Percentiles rank a stretch among this genome's conserved stretches.
These are phyloP conservation scores for Zaprionus camerounensis DNA, from an alignment of 1,140 invertebrate species.

Conservation along the genomic window DNA sequence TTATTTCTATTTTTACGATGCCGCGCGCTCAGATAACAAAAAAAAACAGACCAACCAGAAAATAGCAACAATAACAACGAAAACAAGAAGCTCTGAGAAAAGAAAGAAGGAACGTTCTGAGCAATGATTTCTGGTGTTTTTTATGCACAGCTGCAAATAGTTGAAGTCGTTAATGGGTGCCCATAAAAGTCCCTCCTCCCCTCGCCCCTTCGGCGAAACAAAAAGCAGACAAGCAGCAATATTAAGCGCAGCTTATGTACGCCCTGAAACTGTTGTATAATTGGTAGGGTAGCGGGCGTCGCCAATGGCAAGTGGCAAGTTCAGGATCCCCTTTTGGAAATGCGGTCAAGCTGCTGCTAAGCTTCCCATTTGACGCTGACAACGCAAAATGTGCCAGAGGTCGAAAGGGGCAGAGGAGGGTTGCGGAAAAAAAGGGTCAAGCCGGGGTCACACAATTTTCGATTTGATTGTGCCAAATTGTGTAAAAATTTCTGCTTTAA, in stretches of 20 bases:
- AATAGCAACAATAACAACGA: constrained; percentile 9
- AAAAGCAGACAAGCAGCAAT: constrained; percentile 37
- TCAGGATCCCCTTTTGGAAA: constrained; percentile 2
- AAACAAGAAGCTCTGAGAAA: background rate
- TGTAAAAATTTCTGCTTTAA: constrained; percentile 67
- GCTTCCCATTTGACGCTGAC: constrained; percentile 39
- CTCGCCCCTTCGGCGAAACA: constrained; percentile 14
- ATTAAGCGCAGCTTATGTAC: constrained; percentile 60
- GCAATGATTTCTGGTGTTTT: constrained; percentile 56
- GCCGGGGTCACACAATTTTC: constrained; percentile 36
- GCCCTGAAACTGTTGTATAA: constrained; percentile 33
- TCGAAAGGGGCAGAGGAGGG: background rate
- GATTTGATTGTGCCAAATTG: constrained; percentile 57
- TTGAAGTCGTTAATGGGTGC: constrained; percentile 65
- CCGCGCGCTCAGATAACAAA: constrained; percentile 48
- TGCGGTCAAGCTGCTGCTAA: constrained; percentile 52
- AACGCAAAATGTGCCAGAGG: constrained; percentile 5
- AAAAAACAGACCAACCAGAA: constrained; percentile 17
- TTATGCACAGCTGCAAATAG: constrained; percentile 67
- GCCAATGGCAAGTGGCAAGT: constrained; percentile 11
- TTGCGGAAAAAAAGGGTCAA: constrained; percentile 55
- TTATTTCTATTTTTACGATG: constrained; percentile 79
- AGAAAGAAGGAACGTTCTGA: constrained; percentile 34
- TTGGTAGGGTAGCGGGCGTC: constrained; percentile 23
- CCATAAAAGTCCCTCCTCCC: constrained; percentile 33